phyloP scores from a whole-genome alignment of 2,113 vertebrate genomes.

The Sinocyclocheilus anshuiensis region DNA sequence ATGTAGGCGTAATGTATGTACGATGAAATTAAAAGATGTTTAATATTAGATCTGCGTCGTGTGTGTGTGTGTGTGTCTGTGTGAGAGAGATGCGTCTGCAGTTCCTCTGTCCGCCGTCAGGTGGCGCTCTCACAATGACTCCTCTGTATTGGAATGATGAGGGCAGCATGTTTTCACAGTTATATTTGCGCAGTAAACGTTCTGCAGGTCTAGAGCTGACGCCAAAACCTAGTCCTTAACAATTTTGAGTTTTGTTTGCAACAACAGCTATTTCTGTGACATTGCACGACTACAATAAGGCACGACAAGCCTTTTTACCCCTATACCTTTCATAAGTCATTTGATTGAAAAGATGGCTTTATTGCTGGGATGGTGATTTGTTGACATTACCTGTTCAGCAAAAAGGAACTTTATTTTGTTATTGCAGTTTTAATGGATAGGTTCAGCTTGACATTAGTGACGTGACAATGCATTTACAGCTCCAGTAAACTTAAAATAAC shows the following conservation, averaged over 20 bases:
- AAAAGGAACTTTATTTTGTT: neutral
- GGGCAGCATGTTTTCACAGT: neutral
- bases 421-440: neutral
- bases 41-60: neutral
- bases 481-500: neutral
- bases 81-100: neutral
- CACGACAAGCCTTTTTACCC: neutral
- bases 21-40: too few species aligned
- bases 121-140: conserved; percentile 62
- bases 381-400: neutral
- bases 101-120: conserved; percentile 59
- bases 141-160: conserved; percentile 62
- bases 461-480: neutral
- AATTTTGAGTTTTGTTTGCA: neutral
- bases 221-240: conserved; percentile 9
- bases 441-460: neutral
- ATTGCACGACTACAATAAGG: neutral
- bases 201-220: neutral
- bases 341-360: neutral
- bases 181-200: conserved; percentile 29
- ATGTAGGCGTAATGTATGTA: neutral
- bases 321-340: neutral
- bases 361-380: neutral
- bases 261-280: neutral
- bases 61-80: too few species aligned